Evolutionary conservation across 2,888 invertebrate genomes (phyloP), one percentile per base, ranked within the genome.

Genomic region (Dolichomitus sp.): DNA sequence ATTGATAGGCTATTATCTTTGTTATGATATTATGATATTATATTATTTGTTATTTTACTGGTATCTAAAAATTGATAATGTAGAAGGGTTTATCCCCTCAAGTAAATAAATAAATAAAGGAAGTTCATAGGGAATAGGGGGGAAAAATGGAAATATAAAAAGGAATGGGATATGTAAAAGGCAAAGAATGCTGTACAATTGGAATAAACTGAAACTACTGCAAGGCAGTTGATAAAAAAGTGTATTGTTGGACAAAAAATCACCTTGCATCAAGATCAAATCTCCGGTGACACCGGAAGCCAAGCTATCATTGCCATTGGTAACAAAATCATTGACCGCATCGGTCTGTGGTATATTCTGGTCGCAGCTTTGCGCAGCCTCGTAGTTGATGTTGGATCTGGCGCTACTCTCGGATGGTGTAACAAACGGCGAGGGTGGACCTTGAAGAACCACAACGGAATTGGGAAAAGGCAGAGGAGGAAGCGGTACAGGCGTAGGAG

Each of bases 401-500:
- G 85, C 81, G 40, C 86, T 90, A 1, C 89, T 84, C 57, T 93
- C 93, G 0, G 91, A 83, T 12, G 88, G 89, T 11, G 91, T 88
- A 75, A 93, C 92, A 27, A 93, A 87, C 3, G 93, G 93, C 2
- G 93, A 93, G 5, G 93, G 87, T n/a, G 93, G 91, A 66, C 89
- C 90, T 85, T 93, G 93, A 4, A 93, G 88, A 37, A 92, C 91
- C 30, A 92, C 92, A 9, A 92, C 92, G 14, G 93, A 91, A 80
- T 92, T 93, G 72, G 92, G 91, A 69, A 92, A 93, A 17, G 93
- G 92, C 42, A 93, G 89, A 4, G 93, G 88, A 3, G 93, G 92
- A 48, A 93, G 83, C 52, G 92, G 93, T 48, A 93, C 93, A 3
- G 93, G 93, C 19, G 93, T 93, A 0, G 95, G 95, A 84, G 96